Evolutionary conservation across 2,888 invertebrate species (phyloP), one percentile per base, ranked within the genome.

Genomic region (Diarsia mendica): DNA sequence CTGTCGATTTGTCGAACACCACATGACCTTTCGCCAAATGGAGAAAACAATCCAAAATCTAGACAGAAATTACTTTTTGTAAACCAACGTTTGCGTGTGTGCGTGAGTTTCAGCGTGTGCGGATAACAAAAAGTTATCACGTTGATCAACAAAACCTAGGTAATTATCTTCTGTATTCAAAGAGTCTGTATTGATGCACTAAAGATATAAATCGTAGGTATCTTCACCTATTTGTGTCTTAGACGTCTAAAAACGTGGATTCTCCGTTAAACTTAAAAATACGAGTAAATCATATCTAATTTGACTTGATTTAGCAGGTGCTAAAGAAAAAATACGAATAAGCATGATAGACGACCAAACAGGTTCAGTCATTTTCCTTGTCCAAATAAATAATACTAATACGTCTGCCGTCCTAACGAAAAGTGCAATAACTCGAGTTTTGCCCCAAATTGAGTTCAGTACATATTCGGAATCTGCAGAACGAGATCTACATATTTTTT

Each of bases 281-380:
- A 8, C 39, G 6, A 39, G 5, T 48, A 64, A 64, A 49, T 20
- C 23, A 39, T 51, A 44, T 11, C 2, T 53, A 23, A 23, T 9
- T 39, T 23, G 13, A 51, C 67, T 33, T 46, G 33, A 67, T 55
- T 49, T 64, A 49, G 18, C 23, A 53, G 33, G 8, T 15, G 20
- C 2, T 48, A 33, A 71, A 46, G 23, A 33, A 48, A 48, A 63
- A 53, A 60, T n/a, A 18, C 28, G 18, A 53, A 63, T 11, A 33
- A 20, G 23, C 15, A 28, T 72, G 46, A 72, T 18, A 44, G 2
- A 49, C 13, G 28, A 65, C 1, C 39, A 74, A 74, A 53, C 39
- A 39, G 15, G 15, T 28, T 28, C 44, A 18, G 49, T 18, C 15
- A 65, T 75, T 58, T 75, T 64, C 64, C 58, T 74, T 15, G 13